Evolutionary conservation across 2,888 invertebrate species (phyloP).

Genomic region (Scaptodrosophila latifasciaeformis): DNA sequence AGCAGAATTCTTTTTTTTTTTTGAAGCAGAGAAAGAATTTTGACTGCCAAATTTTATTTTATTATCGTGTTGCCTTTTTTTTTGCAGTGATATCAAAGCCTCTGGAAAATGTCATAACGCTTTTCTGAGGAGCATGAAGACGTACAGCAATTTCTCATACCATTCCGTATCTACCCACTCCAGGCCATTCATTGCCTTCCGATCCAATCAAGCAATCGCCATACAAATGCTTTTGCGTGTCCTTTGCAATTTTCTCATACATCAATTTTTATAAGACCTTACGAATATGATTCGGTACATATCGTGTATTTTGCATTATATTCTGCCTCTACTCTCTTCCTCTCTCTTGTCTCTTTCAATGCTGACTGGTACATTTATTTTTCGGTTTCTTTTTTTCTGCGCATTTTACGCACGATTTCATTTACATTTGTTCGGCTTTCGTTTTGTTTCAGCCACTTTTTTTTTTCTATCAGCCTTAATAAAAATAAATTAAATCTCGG

Average conservation of each 20-base stretch:
- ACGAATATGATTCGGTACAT: constrained; percentile 1
- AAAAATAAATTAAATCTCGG: constrained; percentile 41
- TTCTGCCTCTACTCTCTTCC: not conserved
- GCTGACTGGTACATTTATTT: constrained; percentile 38
- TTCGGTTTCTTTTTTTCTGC: constrained; percentile 53
- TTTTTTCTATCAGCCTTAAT: constrained; percentile 43
- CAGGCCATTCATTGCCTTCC: constrained; percentile 32
- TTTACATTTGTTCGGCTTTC: constrained; percentile 57
- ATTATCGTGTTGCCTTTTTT: constrained; percentile 22
- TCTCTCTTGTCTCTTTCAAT: constrained; percentile 30
- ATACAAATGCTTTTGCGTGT: constrained; percentile 50
- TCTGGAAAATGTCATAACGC: constrained; percentile 19
- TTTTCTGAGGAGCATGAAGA: not conserved
- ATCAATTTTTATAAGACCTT: constrained; percentile 55
- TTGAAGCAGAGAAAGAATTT: too few species aligned
- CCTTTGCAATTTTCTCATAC: constrained; percentile 59
- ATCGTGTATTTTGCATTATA: constrained; percentile 28
- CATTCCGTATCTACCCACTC: constrained; percentile 35
- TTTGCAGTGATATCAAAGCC: constrained; percentile 38
- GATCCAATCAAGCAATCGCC: constrained; percentile 28
- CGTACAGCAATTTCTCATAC: constrained; percentile 19
- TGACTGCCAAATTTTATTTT: constrained; percentile 36
- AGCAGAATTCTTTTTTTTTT: too few species aligned
- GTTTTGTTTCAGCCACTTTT: constrained; percentile 2
- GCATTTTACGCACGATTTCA: constrained; percentile 64